Base-by-base conservation (phyloP, 2,113 vertebrate genomes). In the Mirza zaza region DNA sequence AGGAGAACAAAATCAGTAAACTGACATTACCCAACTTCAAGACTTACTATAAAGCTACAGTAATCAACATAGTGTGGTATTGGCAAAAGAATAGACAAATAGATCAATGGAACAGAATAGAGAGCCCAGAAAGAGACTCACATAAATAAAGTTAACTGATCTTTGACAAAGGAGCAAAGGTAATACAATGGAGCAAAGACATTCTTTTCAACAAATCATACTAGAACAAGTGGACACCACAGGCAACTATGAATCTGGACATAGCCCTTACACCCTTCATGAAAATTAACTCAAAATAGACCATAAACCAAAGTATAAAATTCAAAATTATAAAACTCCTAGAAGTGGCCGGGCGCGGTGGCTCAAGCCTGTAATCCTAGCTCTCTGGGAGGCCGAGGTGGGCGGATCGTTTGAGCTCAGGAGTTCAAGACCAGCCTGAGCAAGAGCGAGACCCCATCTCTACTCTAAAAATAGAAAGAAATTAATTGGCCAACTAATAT, bases 261-360 rank as follows among this genome's bases (percentile, higher is more conserved):
- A 86, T 11, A 90, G 65, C 50, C 5, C 1, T 57, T 57, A 93
- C 2, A 83, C 3, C 18, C 9, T 73, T 82, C 36, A 94, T 29
- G 61, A 92, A 94, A 94, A 92, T 85, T 96, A 81, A 48, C n/a
- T 59, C 59, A 71, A 92, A 90, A 68, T n/a, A 20, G 11, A 67
- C 67, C 48, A 83, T 20, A 77, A 12, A 71, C 52, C 11, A 84
- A 85, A 84, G 55, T 52, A 1, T 61, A 80, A 94, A 91, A 71
- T 79, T 50, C 14, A 82, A 81, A 93, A 85, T 59, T 39, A 55
- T 79, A 83, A 73, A 83, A 85, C 39, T 91, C 29, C 48, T 71
- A 84, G 34, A 84, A 91, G 20, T n/a, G n/a, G n/a, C n/a, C n/a
- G n/a, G n/a, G n/a, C n/a, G n/a, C n/a, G n/a, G n/a, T n/a, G n/a